Evolutionary conservation across 2,113 vertebrate genomes (phyloP).

Genomic region (Centropristis striata): DNA sequence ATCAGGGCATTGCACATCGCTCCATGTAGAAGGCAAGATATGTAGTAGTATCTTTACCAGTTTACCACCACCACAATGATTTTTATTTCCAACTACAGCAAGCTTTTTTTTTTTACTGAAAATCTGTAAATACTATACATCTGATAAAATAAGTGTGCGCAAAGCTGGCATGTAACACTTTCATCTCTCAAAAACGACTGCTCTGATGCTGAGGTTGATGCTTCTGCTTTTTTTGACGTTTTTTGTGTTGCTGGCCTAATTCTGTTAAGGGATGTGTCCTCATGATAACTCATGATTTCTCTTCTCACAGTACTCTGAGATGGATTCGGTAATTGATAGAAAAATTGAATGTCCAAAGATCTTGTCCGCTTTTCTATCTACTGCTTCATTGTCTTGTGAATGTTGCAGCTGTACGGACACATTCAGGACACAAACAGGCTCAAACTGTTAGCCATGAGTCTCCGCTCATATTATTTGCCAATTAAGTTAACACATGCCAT

Average conservation of each 20-base stretch:
- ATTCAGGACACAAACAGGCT: no score
- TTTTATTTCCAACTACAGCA: not conserved
- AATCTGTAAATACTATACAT: not conserved
- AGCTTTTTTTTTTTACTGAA: not conserved
- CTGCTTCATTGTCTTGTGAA: no score
- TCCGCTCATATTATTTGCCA: no score
- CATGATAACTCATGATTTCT: conserved; percentile 1
- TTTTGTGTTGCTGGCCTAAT: conserved; percentile 21
- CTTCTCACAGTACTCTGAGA: not conserved
- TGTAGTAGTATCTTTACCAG: not conserved
- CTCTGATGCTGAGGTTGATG: not conserved
- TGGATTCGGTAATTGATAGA: not conserved
- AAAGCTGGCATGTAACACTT: conserved; percentile 5
- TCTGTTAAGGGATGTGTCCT: conserved; percentile 16
- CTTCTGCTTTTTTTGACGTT: conserved; percentile 13
- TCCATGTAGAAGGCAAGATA: not conserved
- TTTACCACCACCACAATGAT: not conserved
- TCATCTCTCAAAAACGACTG: not conserved
- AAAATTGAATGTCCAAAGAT: no score
- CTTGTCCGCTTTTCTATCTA: no score
- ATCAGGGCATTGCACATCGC: not conserved
- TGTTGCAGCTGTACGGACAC: no score
- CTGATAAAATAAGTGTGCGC: not conserved
- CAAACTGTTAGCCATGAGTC: no score
- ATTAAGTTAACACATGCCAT: no score